Percentiles rank a stretch among this genome's conserved stretches.
phyloP scores from a whole-genome alignment of 1,140 invertebrate species.

The Megalonaias nervosa region DNA sequence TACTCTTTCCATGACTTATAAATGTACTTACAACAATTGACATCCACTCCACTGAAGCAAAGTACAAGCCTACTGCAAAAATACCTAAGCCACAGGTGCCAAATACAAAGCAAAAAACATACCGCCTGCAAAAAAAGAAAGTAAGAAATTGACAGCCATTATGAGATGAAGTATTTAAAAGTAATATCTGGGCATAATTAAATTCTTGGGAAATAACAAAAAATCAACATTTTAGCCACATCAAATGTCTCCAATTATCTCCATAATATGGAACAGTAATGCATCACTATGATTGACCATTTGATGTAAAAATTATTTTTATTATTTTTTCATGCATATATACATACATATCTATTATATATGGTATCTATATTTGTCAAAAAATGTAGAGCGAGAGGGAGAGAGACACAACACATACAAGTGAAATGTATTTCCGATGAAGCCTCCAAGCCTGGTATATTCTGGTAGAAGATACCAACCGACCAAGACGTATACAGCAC shows the following conservation, averaged over 20 bases:
- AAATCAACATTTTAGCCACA: no score
- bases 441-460: conserved; percentile 61
- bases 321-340: no score
- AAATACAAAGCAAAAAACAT: conserved; percentile 47
- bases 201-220: no score
- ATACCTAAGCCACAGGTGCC: conserved; percentile 40
- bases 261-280: no score
- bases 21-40: conserved; percentile 45
- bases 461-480: conserved; percentile 42
- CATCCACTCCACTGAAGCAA: conserved; percentile 38
- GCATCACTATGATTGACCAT: no score
- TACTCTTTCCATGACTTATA: background rate
- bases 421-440: conserved; percentile 58
- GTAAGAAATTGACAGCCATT: background rate
- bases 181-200: no score
- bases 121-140: conserved; percentile 31
- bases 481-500: conserved; percentile 22
- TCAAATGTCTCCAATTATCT: no score
- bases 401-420: conserved; percentile 32
- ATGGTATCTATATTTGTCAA: no score
- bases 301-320: no score
- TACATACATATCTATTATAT: no score
- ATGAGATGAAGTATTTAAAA: no score
- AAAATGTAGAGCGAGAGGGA: no score
- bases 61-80: conserved; percentile 47